Evolutionary conservation across 1,140 invertebrate genomes (phyloP).

Genomic region (Caenorhabditis inopinata): DNA sequence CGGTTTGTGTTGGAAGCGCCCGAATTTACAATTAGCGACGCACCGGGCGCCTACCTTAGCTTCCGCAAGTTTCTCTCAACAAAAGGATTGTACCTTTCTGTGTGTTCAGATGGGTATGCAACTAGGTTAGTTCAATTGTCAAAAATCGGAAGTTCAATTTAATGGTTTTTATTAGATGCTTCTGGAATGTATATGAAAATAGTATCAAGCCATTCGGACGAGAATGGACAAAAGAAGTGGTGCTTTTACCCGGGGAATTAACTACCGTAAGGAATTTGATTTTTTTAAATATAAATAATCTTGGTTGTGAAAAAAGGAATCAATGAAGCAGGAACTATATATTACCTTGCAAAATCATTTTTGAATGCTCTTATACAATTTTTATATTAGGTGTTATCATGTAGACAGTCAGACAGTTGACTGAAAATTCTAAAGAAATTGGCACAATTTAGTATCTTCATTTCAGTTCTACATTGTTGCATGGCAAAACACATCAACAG

Average conservation of each 20-base stretch:
- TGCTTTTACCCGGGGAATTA: constrained; percentile 20
- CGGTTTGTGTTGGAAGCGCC: constrained; percentile 39
- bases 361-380: too few relatives aligned
- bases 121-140: constrained; percentile 7
- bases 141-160: background rate
- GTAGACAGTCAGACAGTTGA: too few relatives aligned
- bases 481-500: constrained; percentile 15
- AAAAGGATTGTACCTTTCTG: constrained; percentile 35
- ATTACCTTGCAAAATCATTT: too few relatives aligned
- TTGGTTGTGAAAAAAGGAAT: too few relatives aligned
- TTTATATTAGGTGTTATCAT: too few relatives aligned
- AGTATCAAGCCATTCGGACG: constrained; percentile 26
- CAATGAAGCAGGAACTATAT: too few relatives aligned
- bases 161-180: constrained; percentile 21
- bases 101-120: constrained; percentile 38
- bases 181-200: constrained; percentile 44
- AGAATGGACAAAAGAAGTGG: constrained; percentile 44
- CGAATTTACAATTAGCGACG: constrained; percentile 38
- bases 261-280: constrained; percentile 37
- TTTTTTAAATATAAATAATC: too few relatives aligned
- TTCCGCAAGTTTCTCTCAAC: constrained; percentile 46
- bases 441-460: background rate
- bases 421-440: too few relatives aligned
- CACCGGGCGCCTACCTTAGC: constrained; percentile 34
- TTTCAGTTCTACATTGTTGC: constrained; percentile 49